A percentile compares a stretch with the other conserved stretches of the same genome.
These are phyloP conservation scores for Spatula clypeata DNA, from an alignment of 2,797 vertebrate genomes.

Conservation along the genomic window DNA sequence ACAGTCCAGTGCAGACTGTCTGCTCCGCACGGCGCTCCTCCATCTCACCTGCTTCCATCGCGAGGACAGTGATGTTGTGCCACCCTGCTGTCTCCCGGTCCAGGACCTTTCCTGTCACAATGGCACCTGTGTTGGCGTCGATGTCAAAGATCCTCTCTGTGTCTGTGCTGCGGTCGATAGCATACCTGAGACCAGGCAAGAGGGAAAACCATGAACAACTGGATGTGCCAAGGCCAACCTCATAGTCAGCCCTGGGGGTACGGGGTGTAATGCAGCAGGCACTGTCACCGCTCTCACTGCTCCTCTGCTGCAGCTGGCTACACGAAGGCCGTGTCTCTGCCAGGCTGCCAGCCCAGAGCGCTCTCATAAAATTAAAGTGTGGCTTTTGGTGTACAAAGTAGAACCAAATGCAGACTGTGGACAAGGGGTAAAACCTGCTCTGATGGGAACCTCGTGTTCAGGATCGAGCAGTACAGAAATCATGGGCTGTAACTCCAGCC, in stretches of 20 bases:
- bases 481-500: background rate
- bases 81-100: conserved; percentile 96
- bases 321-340: rapidly evolving
- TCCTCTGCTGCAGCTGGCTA: background rate
- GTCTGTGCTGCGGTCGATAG: conserved; percentile 92
- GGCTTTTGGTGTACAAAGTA: background rate
- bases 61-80: conserved; percentile 97
- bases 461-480: background rate
- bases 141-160: conserved; percentile 95
- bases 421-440: background rate
- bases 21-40: background rate
- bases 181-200: conserved; percentile 86
- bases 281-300: background rate
- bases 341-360: background rate
- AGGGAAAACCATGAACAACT: background rate
- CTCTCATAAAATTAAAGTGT: background rate
- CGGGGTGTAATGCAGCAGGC: background rate
- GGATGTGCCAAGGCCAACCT: background rate
- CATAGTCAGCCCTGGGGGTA: rapidly evolving
- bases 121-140: conserved; percentile 91
- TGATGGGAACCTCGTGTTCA: background rate
- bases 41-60: conserved; percentile 93
- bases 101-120: conserved; percentile 92
- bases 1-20: background rate
- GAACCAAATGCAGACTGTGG: background rate